A percentile compares a stretch with the other conserved stretches of the same genome.
phyloP scores from a whole-genome alignment of 2,888 invertebrate genomes.

The Apodemia duryi region DNA sequence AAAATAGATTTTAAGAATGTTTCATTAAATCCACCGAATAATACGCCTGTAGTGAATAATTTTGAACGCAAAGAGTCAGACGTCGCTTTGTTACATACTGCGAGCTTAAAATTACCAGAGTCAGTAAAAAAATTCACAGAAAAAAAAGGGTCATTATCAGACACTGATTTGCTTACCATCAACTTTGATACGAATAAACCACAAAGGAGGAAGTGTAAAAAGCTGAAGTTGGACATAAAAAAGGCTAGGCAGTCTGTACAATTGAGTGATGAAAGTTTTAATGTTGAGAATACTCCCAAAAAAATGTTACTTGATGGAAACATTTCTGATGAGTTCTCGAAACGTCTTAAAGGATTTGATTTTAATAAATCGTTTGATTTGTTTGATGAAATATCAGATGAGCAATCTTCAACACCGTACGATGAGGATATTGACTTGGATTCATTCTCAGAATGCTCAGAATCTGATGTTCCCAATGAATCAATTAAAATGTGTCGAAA shows the following conservation, averaged over 20 bases:
- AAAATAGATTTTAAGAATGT: not conserved
- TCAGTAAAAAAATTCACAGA: conserved; percentile 3
- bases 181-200: conserved; percentile 18
- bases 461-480: conserved; percentile 42
- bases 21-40: not conserved
- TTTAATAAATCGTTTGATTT: conserved; percentile 60
- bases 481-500: conserved; percentile 61
- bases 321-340: conserved; percentile 53
- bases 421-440: conserved; percentile 53
- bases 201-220: conserved; percentile 46
- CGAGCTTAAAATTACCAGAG: conserved; percentile 4
- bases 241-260: conserved; percentile 53
- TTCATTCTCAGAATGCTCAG: conserved; percentile 57
- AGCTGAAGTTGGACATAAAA: conserved; percentile 56
- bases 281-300: conserved; percentile 65
- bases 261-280: conserved; percentile 35
- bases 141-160: conserved; percentile 8
- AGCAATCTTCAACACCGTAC: conserved; percentile 35
- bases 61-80: conserved; percentile 7
- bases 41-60: not conserved
- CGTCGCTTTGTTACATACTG: not conserved
- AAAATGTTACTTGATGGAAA: conserved; percentile 53
- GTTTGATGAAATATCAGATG: conserved; percentile 50
- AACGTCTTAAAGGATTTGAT: conserved; percentile 52
- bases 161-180: conserved; percentile 2